These are phyloP conservation scores for Diachasmimorpha longicaudata DNA, from an alignment of 1,140 invertebrate species.

Conservation along the genomic window DNA sequence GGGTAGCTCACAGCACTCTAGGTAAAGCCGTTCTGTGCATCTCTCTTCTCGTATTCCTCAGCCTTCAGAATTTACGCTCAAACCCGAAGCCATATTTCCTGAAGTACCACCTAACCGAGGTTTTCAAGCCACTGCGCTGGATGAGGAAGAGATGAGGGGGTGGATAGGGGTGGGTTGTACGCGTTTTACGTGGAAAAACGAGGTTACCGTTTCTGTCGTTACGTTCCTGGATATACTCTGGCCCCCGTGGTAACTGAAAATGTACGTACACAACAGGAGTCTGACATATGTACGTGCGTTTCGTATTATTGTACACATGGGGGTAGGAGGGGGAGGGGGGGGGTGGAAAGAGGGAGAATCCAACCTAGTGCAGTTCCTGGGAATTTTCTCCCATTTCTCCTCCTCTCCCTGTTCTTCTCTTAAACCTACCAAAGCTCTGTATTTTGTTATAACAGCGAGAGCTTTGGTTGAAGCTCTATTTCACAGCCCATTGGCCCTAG, in stretches of 20 bases:
- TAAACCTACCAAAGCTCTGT: too few species aligned
- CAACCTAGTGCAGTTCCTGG: too few species aligned
- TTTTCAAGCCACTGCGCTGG: not conserved
- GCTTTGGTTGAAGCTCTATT: too few species aligned
- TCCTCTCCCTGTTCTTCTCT: too few species aligned
- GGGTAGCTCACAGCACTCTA: not conserved
- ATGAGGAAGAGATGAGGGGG: not conserved
- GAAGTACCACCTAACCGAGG: not conserved
- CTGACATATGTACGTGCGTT: not conserved
- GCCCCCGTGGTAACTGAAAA: not conserved
- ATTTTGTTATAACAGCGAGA: too few species aligned
- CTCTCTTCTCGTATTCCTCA: not conserved
- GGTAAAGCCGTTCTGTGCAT: not conserved
- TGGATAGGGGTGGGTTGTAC: not conserved
- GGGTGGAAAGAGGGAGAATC: too few species aligned
- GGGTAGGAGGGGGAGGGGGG: too few species aligned
- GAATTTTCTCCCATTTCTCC: too few species aligned
- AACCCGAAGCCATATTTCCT: not conserved
- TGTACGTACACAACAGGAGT: not conserved
- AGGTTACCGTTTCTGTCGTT: not conserved
- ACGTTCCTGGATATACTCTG: not conserved
- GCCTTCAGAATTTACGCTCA: not conserved
- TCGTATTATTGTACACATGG: not conserved
- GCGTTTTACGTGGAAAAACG: not conserved
- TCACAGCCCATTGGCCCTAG: too few species aligned